Percentiles rank a stretch among this genome's conserved stretches.
Conservation (phyloP, 2,797 vertebrate species). For the Gallinago nigripennis region DNA sequence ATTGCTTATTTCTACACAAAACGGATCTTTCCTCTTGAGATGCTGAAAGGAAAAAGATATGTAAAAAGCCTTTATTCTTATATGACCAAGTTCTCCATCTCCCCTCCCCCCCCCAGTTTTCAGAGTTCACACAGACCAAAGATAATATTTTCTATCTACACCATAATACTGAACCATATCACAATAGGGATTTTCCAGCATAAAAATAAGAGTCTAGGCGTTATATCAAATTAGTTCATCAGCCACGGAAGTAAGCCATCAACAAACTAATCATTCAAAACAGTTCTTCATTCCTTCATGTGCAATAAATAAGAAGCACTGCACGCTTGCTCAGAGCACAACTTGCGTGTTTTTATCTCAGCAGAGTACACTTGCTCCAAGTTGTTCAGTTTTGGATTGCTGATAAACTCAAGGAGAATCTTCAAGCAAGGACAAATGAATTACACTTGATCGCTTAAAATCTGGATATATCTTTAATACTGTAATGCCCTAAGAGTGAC, state of each 20-base stretch:
- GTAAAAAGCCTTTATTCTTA: constrained; percentile 5
- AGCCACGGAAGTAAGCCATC: background rate
- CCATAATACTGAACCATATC: background rate
- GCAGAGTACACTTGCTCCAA: background rate
- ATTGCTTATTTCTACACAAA: constrained; percentile 51
- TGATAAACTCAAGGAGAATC: background rate
- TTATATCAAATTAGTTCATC: constrained; percentile 50
- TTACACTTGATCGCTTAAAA: background rate
- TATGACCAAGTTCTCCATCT: background rate
- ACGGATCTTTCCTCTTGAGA: constrained; percentile 6
- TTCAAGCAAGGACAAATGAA: background rate
- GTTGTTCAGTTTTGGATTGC: background rate
- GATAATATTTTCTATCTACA: background rate
- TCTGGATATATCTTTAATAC: background rate
- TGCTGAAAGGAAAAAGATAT: constrained; percentile 67
- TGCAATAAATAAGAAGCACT: background rate
- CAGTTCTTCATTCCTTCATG: background rate
- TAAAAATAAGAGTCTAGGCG: background rate
- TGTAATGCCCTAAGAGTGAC: background rate
- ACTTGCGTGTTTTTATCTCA: background rate
- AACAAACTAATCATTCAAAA: background rate
- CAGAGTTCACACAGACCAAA: background rate
- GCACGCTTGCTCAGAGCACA: background rate
- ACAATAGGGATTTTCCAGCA: constrained; percentile 3
- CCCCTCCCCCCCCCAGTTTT: background rate